Evolutionary conservation across 1,140 invertebrate species (phyloP).

Genomic region (Hycleus phaleratus): DNA sequence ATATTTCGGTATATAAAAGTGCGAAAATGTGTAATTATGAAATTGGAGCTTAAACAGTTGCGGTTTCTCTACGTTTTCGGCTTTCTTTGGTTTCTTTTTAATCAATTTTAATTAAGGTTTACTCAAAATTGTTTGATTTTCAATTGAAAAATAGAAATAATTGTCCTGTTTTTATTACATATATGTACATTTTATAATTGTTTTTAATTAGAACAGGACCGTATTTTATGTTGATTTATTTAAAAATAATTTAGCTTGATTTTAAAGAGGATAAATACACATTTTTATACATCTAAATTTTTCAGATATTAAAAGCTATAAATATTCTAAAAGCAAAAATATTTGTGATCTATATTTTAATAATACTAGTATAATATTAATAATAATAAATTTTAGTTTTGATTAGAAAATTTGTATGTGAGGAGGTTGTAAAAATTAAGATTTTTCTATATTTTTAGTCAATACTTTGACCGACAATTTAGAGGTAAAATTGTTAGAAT

Average conservation of each 20-base stretch:
- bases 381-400: not conserved
- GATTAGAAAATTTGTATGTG: not conserved
- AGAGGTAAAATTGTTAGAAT: not conserved
- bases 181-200: too few species aligned
- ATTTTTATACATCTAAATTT: not conserved
- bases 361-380: not conserved
- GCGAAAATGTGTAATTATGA: constrained; percentile 11
- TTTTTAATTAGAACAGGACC: too few species aligned
- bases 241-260: not conserved
- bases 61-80: constrained; percentile 1
- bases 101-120: not conserved
- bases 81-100: constrained; percentile 3
- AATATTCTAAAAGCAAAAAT: constrained; percentile 9
- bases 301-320: constrained; percentile 8
- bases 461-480: not conserved
- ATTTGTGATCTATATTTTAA: constrained; percentile 13
- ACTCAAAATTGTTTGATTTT: not conserved
- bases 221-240: too few species aligned
- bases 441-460: not conserved
- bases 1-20: not conserved
- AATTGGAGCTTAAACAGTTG: constrained; percentile 1
- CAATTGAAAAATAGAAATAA: not conserved
- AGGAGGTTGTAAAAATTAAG: not conserved
- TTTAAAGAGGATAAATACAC: constrained; percentile 10
- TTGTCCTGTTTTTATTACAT: too few species aligned